Evolutionary conservation across 2,797 vertebrate species (phyloP), one percentile per base, ranked within the genome.

Genomic region (Malurus leucopterus): DNA sequence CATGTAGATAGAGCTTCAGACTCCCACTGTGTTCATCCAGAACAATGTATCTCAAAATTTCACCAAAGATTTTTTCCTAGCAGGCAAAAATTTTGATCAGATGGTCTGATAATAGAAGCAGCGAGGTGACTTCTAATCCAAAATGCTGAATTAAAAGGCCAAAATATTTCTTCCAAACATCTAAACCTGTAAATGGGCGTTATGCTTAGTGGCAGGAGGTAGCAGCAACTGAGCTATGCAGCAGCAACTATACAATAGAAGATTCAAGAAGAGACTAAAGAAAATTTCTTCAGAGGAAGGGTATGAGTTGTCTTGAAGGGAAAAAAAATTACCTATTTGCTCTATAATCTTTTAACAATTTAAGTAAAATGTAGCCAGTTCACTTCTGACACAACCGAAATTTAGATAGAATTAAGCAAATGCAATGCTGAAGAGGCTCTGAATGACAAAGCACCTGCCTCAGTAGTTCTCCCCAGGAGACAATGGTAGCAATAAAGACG

Each of bases 401-500:
- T 80, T 77, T 26, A 77, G 59, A 63, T 6, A 80, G 69, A 71
- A 54, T 53, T 73, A 63, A 46, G 34, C 8, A 91, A 74, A 58
- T 44, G 81, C 68, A 57, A 29, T 32, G 38, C 71, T 72, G 54
- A 83, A 74, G 61, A 65, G 36, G 73, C 46, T 90, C 69, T 86
- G 76, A 80, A 92, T 93, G 87, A 94, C 92, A 96, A 92, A 94
- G 91, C 84, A 93, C 72, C 59, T 89, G 62, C 65, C 80, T 80
- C 69, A 68, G 55, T 61, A 84, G 71, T 61, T 88, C 63, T 90
- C 62, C 68, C 24, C 62, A 54, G 58, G 83, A 91, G 86, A 95
- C 94, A 94, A 95, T 88, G 69, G 91, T 49, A 53, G 70, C 53
- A 58, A 80, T 16, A 80, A 84, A 58, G 50, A 91, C 18, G 50